Base-by-base conservation (phyloP, 2,888 invertebrate species). In the Chirona hameri region DNA sequence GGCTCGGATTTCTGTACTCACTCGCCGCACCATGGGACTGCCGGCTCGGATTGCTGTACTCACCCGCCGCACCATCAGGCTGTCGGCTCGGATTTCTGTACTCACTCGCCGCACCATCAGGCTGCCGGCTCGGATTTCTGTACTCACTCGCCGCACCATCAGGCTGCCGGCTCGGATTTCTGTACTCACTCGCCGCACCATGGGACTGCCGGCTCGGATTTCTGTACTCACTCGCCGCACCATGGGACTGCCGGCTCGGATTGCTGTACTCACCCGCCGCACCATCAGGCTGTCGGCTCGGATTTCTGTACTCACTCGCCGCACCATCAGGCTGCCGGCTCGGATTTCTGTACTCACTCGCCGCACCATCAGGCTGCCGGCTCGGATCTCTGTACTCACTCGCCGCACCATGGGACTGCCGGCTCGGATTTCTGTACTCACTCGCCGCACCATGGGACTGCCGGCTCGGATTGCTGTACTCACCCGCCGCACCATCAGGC, bases 321-420 rank as follows among this genome's bases (percentile, higher is more conserved):
- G 92, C 85, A 98, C 98, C 86, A 98, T 89, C 84, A 94, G 93
- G 86, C 95, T 94, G 90, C 95, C 96, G 89, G 99, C 97, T 85
- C 91, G 90, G 65, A 92, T n/a, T n/a, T n/a, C n/a, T n/a, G n/a
- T n/a, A n/a, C n/a, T n/a, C n/a, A n/a, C n/a, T n/a, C n/a, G n/a
- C n/a, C n/a, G n/a, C n/a, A n/a, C n/a, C n/a, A n/a, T n/a, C n/a
- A 94, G 93, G 86, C 95, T 94, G 90, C 95, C 39, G 39, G 39
- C 39, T 39, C 65, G 3, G 27, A 82, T n/a, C 65, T 31, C 39
- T 39, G 48, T 27, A 82, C 82, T 83, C 87, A 91, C 92, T 88
- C 90, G 90, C 85, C 98, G 92, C 85, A 98, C 98, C 86, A 98
- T 89, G 84, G 94, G 93, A 86, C 95, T 94, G 90, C 95, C 96